Base-by-base conservation (phyloP, 2,888 invertebrate species). In the Caradrina clavipalpis region DNA sequence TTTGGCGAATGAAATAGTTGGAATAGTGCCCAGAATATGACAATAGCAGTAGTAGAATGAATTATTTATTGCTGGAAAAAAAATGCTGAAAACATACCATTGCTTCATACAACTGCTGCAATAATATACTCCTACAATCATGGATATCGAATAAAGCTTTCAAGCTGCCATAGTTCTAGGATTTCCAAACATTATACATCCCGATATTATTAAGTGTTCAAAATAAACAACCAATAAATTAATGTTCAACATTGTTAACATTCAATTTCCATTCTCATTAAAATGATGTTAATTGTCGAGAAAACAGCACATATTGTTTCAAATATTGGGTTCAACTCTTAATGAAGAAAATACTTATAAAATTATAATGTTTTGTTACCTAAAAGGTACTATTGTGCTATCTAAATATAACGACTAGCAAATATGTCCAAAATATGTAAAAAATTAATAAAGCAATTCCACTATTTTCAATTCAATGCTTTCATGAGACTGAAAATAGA, bases 231-330 rank as follows among this genome's bases (percentile, higher is more conserved):
- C 21, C 35, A 45, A 50, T 35, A 15, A 26, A n/a, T 73, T 19
- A 57, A 8, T 35, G 8, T 6, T 35, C 1, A 35, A 8, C 35
- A 35, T 8, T 8, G 8, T 35, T 3, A 35, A 8, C 26, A 26
- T 26, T 26, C 26, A 26, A 26, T 26, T 26, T 26, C 26, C 26
- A 26, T 26, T 26, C 26, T 26, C 26, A 26, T 4, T 26, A 26
- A 2, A 49, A 35, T 19, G 11, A 26, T 17, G 26, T 47, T 49
- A 63, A 31, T 50, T 26, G 19, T 47, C 17, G 26, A 42, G 17
- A 11, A 42, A 57, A 57, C 42, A 66, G n/a, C 47, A 53, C 63
- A n/a, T 47, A 42, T 22, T 57, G n/a, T 70, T 59, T 47, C 5
- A 22, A 55, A 47, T n/a, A 17, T 11, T 15, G 1, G 4, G 31